phyloP scores from a whole-genome alignment of 2,797 vertebrate genomes.

The Holocentrus rufus region DNA sequence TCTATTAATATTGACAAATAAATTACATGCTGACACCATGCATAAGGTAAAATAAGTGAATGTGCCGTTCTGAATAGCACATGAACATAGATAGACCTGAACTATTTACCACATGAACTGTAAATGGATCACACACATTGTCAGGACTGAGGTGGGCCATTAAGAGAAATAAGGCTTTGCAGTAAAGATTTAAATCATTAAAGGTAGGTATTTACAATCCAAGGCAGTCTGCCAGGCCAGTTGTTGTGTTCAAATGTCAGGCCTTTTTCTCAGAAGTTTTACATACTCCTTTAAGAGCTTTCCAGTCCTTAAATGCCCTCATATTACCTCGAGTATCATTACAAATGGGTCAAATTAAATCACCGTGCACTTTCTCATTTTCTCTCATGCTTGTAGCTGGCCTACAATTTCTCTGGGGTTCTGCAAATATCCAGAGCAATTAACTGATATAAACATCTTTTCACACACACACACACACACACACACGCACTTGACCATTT shows the following conservation, averaged over 20 bases:
- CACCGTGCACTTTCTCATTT: slow-evolving; percentile 36
- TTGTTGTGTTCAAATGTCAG: slow-evolving; percentile 35
- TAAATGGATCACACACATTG: slow-evolving; percentile 8
- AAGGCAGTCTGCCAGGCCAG: neutral
- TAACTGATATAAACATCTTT: slow-evolving; percentile 21
- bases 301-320: slow-evolving; percentile 37
- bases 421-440: slow-evolving; percentile 34
- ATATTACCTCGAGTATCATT: slow-evolving; percentile 45
- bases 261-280: slow-evolving; percentile 41
- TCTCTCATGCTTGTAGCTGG: slow-evolving; percentile 22
- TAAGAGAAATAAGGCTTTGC: slow-evolving; percentile 9
- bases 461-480: slow-evolving; percentile 14
- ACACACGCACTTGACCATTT: neutral
- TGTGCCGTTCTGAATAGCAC: neutral
- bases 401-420: slow-evolving; percentile 31
- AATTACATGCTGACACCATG: neutral
- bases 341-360: slow-evolving; percentile 51
- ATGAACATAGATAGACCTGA: no score
- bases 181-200: slow-evolving; percentile 24
- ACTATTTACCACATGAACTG: neutral
- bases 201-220: slow-evolving; percentile 36
- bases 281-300: slow-evolving; percentile 39
- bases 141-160: slow-evolving; percentile 1
- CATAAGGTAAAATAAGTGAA: neutral
- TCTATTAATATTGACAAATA: neutral